These are phyloP conservation scores for Chloroclysta siterata DNA, from an alignment of 2,888 invertebrate genomes.

Conservation along the genomic window DNA sequence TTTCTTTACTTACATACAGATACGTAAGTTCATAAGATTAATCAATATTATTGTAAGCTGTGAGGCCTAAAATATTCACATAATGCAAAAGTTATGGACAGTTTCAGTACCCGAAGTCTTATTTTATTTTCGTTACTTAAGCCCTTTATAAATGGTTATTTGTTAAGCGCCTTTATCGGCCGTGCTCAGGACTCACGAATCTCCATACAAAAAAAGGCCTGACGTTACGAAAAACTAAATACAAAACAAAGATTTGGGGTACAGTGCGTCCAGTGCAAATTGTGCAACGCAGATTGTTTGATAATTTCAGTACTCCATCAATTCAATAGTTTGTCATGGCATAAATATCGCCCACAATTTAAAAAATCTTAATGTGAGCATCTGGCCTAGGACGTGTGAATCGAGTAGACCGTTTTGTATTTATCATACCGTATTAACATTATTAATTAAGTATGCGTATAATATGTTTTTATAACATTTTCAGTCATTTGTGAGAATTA, in stretches of 20 bases:
- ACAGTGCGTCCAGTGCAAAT: not conserved
- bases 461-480: conserved; percentile 80
- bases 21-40: conserved; percentile 32
- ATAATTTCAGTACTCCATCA: not conserved
- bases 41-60: conserved; percentile 10
- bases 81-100: not conserved
- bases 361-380: not conserved
- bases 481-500: conserved; percentile 83
- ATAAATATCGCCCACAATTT: not conserved
- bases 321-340: not conserved
- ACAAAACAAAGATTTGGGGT: too few relatives aligned
- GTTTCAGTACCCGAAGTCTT: not conserved
- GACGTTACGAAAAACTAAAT: too few relatives aligned
- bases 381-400: conserved; percentile 41
- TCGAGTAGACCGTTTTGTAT: conserved; percentile 58
- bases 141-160: too few relatives aligned
- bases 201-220: too few relatives aligned
- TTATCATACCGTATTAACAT: conserved; percentile 72
- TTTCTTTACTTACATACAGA: conserved; percentile 54
- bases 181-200: too few relatives aligned
- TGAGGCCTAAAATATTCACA: conserved; percentile 2
- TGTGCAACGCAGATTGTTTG: not conserved
- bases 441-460: conserved; percentile 76
- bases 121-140: too few relatives aligned
- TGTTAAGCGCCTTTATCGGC: too few relatives aligned